Conservation (phyloP, 2,797 vertebrate genomes). For the Malacoraja senta region DNA sequence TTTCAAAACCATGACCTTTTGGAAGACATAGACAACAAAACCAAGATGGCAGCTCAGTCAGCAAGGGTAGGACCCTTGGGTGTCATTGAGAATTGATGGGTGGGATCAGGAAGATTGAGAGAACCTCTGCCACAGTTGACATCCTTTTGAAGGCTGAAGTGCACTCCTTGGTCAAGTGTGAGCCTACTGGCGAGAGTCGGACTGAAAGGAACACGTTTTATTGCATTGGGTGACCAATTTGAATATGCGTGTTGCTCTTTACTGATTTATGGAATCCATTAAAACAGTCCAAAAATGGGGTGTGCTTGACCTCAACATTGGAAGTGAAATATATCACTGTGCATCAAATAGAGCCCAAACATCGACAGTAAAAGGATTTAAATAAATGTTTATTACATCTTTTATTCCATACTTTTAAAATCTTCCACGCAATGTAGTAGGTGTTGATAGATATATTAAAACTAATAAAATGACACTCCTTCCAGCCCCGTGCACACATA, state of each 20-base stretch:
- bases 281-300: background rate
- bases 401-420: background rate
- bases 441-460: background rate
- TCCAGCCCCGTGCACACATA: background rate
- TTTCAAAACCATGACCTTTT: too few species aligned
- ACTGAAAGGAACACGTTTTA: too few species aligned
- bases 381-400: background rate
- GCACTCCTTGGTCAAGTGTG: too few species aligned
- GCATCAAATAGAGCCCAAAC: background rate
- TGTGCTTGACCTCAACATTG: background rate
- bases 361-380: background rate
- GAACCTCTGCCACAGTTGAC: too few species aligned
- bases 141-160: too few species aligned
- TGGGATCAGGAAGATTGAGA: too few species aligned
- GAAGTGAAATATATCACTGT: background rate
- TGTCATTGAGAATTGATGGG: too few species aligned
- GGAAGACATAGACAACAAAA: too few species aligned
- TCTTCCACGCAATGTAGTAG: background rate
- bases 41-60: too few species aligned
- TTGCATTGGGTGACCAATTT: background rate
- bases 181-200: too few species aligned
- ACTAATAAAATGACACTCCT: background rate
- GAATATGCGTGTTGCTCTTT: background rate
- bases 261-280: background rate
- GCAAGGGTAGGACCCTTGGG: too few species aligned